Base-by-base conservation (phyloP, 53 echinoderm and acorn worm genomes). In the Echinarachnius parma region DNA sequence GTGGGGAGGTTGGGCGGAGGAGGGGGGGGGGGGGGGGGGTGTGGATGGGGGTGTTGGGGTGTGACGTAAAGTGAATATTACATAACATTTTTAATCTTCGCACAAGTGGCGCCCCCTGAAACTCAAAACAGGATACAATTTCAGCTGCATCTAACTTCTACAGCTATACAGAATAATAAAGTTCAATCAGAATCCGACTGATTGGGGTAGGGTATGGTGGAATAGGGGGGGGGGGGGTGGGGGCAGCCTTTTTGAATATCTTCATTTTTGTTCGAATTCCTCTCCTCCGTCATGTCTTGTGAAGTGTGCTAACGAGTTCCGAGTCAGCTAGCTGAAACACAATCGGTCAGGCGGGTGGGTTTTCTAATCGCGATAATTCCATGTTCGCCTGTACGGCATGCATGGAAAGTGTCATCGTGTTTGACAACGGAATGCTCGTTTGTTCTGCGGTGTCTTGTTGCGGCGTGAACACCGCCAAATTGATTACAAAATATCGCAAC, bases 401-500 rank as follows among this genome's bases (percentile, higher is more conserved):
- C n/a, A n/a, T n/a, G n/a, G n/a, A n/a, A 66, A 66, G 46, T 48
- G 46, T 15, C 48, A 29, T 66, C 66, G 46, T 46, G 28, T 25
- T 26, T 66, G 66, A 66, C 66, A 66, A 66, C 66, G 66, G 66
- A 28, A 31, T 48, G 18, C 46, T 3, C 18, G 66, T 66, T 66
- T 66, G 66, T 66, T 66, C 66, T 5, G 48, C n/a, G 66, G 66
- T 66, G 66, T 66, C 66, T 48, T 27, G 66, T 66, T 47, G 27
- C 66, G 1, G 48, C 66, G 27, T 23, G 27, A 66, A 66, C 46
- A 46, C 66, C 66, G 66, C 66, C 66, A 66, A 66, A 66, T 66
- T 66, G 66, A 66, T 66, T 66, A 66, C 66, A 47, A 66, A 66
- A 66, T 47, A 66, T 66, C 66, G 66, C 66, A 16, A 29, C 16